phyloP scores from a whole-genome alignment of 2,888 invertebrate genomes.

The Anoplius nigerrimus region DNA sequence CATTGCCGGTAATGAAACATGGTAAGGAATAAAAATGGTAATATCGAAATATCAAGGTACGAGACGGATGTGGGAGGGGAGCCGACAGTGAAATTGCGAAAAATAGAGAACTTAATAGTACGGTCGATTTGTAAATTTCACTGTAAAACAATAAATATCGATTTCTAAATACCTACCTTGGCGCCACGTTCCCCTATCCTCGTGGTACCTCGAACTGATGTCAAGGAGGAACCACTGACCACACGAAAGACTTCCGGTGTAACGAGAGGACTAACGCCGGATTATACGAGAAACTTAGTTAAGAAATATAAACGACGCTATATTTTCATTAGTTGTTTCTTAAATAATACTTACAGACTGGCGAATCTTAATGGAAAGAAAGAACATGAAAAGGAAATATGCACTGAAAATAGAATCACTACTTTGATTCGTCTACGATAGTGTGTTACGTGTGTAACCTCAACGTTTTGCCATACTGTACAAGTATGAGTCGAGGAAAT shows the following conservation, averaged over 20 bases:
- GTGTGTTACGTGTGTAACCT: conserved; percentile 18
- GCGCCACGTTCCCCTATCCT: background rate
- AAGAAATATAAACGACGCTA: conserved; percentile 46
- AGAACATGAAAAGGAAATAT: conserved; percentile 10
- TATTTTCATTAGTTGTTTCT: conserved; percentile 35
- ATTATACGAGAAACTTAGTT: conserved; percentile 30
- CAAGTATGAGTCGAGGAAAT: conserved; percentile 26
- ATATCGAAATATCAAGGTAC: conserved; percentile 40
- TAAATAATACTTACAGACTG: conserved; percentile 37
- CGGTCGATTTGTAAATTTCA: conserved; percentile 69
- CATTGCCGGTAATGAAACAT: conserved; percentile 25
- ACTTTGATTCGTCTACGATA: conserved; percentile 23
- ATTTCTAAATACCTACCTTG: conserved; percentile 63
- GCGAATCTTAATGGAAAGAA: conserved; percentile 25
- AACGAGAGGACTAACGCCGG: no score
- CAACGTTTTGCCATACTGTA: conserved; percentile 28
- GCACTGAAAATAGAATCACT: conserved; percentile 17
- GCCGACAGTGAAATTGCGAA: conserved; percentile 46
- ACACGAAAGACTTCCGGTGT: no score
- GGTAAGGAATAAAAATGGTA: conserved; percentile 37
- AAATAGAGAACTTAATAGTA: conserved; percentile 51
- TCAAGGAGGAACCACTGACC: background rate
- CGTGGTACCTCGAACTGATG: background rate
- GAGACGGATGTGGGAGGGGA: conserved; percentile 45
- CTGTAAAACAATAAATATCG: conserved; percentile 66